Evolutionary conservation across 2,888 invertebrate species (phyloP), one percentile per base, ranked within the genome.

Genomic region (Pandemis heparana): DNA sequence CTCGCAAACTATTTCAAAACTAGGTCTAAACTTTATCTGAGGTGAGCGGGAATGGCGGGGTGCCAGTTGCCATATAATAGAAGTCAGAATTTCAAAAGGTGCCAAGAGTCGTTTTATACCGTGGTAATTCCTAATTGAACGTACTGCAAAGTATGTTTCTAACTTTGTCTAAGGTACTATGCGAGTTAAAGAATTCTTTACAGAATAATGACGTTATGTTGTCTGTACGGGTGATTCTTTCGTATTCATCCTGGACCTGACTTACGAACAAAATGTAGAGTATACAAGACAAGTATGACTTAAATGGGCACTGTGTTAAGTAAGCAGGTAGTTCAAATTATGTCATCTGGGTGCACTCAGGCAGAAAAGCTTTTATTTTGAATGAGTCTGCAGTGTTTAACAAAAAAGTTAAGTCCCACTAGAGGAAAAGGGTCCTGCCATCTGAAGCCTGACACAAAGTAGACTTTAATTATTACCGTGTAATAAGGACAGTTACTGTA

Each of bases 81-180:
- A 83, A 80, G 82, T 56, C 56, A 23, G 23, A 23, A 5, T 23
- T 53, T 77, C 78, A 81, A 80, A 80, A 85, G 82, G 82, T 89
- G 91, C 90, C 90, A 91, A 89, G 83, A 89, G 83, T 83, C 85
- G 83, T 86, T 88, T 89, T 88, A 88, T 90, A 85, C 83, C 78
- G 85, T 79, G 82, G 85, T 89, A 86, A 90, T 89, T 87, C 85
- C 85, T 87, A 85, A 89, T 87, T 88, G 82, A 82, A 81, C 79
- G 81, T 81, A 65, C 59, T 66, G 63, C 60, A 41, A 73, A 68
- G 23, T 67, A 59, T 41, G 16, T 51, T 59, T 72, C 62, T 10
- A 12, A 12, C 32, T n/a, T 53, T 48, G 41, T 65, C 65, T n/a
- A n/a, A n/a, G n/a, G n/a, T n/a, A 32, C 64, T 18, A 7, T 16